Conservation (phyloP, 2,113 vertebrate species). For the Elaphurus davidianus region DNA sequence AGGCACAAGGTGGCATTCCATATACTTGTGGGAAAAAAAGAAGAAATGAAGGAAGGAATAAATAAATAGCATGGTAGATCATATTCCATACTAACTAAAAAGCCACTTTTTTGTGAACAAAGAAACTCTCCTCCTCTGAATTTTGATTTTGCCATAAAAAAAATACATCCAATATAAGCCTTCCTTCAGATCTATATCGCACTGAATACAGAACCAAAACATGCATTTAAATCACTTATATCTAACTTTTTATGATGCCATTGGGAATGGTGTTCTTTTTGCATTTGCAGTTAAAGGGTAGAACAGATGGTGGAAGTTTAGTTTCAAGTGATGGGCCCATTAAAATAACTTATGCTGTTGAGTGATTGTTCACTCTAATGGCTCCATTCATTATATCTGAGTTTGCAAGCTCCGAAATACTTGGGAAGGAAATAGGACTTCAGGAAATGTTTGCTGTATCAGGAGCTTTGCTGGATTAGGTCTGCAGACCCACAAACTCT, state of each 20-base stretch:
- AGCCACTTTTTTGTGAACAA: constrained; percentile 38
- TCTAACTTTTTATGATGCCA: constrained; percentile 74
- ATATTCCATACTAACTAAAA: constrained; percentile 9
- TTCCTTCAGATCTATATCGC: constrained; percentile 55
- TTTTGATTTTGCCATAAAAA: constrained; percentile 71
- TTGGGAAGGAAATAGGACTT: constrained; percentile 30
- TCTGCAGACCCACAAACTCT: neutral
- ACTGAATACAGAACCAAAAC: constrained; percentile 66
- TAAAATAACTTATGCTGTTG: constrained; percentile 72
- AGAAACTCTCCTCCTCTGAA: constrained; percentile 46
- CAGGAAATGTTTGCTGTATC: constrained; percentile 16
- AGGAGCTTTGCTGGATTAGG: constrained; percentile 17
- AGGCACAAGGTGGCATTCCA: neutral
- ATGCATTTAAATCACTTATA: constrained; percentile 80
- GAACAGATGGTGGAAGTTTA: constrained; percentile 76
- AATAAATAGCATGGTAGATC: neutral
- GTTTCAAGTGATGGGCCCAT: constrained; percentile 74
- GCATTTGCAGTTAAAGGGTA: constrained; percentile 75
- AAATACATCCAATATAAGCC: constrained; percentile 55
- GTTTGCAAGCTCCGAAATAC: constrained; percentile 47
- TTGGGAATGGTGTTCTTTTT: constrained; percentile 68
- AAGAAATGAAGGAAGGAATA: neutral
- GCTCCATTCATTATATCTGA: constrained; percentile 64
- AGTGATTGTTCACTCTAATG: constrained; percentile 62
- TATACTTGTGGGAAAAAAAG: neutral